phyloP scores from a whole-genome alignment of 2,113 vertebrate genomes.

The Orientallactaga bullata region DNA sequence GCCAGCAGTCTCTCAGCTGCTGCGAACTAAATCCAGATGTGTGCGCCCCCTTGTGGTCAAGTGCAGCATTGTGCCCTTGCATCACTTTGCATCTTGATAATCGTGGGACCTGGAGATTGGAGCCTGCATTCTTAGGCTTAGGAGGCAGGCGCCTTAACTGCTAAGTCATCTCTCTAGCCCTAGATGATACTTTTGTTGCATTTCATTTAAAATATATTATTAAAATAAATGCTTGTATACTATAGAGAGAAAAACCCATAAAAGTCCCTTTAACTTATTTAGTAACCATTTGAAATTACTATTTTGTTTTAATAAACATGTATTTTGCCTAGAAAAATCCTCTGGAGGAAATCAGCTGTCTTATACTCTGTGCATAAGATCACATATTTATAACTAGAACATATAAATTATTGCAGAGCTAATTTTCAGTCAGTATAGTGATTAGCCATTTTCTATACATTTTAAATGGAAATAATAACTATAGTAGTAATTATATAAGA shows the following conservation, averaged over 20 bases:
- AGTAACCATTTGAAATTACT: not conserved
- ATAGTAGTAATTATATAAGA: not conserved
- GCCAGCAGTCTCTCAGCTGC: too few species aligned
- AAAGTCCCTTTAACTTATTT: slow-evolving; percentile 37
- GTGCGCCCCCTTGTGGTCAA: too few species aligned
- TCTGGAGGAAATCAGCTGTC: slow-evolving; percentile 1
- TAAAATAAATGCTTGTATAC: slow-evolving; percentile 41
- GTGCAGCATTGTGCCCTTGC: too few species aligned
- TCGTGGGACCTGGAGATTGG: too few species aligned
- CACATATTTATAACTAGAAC: not conserved
- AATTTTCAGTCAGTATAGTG: slow-evolving; percentile 29
- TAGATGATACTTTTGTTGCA: not conserved
- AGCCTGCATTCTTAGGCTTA: too few species aligned
- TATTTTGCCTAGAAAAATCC: slow-evolving; percentile 27
- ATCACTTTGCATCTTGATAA: too few species aligned
- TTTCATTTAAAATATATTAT: slow-evolving; percentile 54
- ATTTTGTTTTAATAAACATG: slow-evolving; percentile 9
- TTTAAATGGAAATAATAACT: slow-evolving; percentile 62
- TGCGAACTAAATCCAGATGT: too few species aligned
- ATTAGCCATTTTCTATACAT: slow-evolving; percentile 10
- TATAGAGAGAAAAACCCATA: slow-evolving; percentile 4
- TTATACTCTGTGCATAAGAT: slow-evolving; percentile 15
- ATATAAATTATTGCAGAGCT: not conserved
- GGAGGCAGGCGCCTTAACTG: too few species aligned
- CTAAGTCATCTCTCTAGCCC: too few species aligned